Base-by-base conservation (phyloP, 2,888 invertebrate genomes). In the Urechis unicinctus region DNA sequence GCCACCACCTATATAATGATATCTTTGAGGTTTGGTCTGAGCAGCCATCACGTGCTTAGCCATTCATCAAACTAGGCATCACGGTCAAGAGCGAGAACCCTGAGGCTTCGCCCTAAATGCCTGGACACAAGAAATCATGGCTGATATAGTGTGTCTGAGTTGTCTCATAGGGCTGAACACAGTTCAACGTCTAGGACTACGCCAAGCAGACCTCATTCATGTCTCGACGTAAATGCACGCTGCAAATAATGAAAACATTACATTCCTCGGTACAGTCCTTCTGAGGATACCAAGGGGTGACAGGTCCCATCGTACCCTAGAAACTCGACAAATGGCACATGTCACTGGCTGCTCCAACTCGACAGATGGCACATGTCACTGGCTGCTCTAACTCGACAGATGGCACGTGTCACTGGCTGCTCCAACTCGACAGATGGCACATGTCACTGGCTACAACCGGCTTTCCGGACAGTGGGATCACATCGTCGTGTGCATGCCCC, bases 151-250 rank as follows among this genome's bases (percentile, higher is more conserved):
- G 31, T 65, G 59, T 53, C 66, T 66, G 48, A 59, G 63, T 41
- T 68, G 63, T 42, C 62, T 67, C 5, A 61, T 64, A 3, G 65
- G 66, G 1, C 52, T 64, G 0, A 60, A 61, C 26, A 55, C 64
- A 1, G 48, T 64, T 6, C 46, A 58, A n/a, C 54, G 53, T 13
- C 57, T 68, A 25, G 64, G 66, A 3, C 53, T 68, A 5, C 36
- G n/a, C 3, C 22, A 53, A 41, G 28, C 42, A 25, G 60, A 68
- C 56, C 61, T 70, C 6, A 62, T 67, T n/a, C 66, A 64, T 21
- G 68, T 68, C 21, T 65, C 56, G 3, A 62, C 66, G 63, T 55
- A 56, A 25, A 68, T 69, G 64, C 63, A 62, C 41, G 62, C 65
- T 6, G 68, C 68, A 1, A 66, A 62, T 49, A 61, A 61, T 46